Evolutionary conservation across 2,888 invertebrate genomes (phyloP).

Genomic region (Pammene aurita): DNA sequence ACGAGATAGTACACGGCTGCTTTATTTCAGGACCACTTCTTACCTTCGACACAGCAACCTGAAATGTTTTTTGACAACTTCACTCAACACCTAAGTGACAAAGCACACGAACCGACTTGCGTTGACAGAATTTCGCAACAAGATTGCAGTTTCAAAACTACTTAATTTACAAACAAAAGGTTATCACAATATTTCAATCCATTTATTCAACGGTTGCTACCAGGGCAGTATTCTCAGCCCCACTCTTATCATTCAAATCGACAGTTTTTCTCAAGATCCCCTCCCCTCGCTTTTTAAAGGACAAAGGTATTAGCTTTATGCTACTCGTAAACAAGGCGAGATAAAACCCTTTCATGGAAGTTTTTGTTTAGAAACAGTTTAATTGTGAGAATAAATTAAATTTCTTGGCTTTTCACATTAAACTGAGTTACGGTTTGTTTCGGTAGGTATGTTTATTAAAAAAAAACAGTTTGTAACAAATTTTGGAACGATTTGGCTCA

Average conservation of each 20-base stretch:
- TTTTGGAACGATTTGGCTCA: too few relatives aligned
- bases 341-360: constrained; percentile 54
- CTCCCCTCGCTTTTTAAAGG: constrained; percentile 50
- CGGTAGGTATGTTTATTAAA: constrained; percentile 2
- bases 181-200: not conserved
- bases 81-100: too few relatives aligned
- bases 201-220: constrained; percentile 8
- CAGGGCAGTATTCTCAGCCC: constrained; percentile 26
- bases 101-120: too few relatives aligned
- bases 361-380: constrained; percentile 34
- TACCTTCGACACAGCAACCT: too few relatives aligned
- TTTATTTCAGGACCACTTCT: too few relatives aligned
- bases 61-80: too few relatives aligned
- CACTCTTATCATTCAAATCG: constrained; percentile 40
- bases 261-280: constrained; percentile 47
- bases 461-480: not conserved
- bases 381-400: constrained; percentile 39
- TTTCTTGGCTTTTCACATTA: constrained; percentile 18
- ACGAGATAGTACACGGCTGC: too few relatives aligned
- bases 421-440: not conserved
- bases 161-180: not conserved
- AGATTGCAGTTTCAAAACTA: too few relatives aligned
- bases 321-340: constrained; percentile 65
- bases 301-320: constrained; percentile 71
- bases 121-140: too few relatives aligned